Base-by-base conservation (phyloP, 2,888 invertebrate genomes). In the Octodonta nipae region DNA sequence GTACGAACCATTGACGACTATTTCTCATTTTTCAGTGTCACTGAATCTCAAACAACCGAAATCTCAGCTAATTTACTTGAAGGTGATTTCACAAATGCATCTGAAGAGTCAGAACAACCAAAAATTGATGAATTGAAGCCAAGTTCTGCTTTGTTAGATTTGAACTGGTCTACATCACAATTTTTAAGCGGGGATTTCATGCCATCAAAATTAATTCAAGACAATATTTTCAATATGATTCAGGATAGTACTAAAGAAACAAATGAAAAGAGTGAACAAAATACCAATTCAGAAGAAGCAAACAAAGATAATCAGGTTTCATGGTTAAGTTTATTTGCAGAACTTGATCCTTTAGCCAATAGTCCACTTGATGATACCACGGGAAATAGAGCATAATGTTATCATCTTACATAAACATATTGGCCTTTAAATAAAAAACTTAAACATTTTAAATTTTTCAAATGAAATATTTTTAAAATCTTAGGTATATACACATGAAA, bases 271-370 rank as follows among this genome's bases (percentile, higher is more conserved):
- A 30, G 24, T 29, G 26, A 44, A 49, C 28, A 54, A 42, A 33
- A 46, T 48, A 35, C 51, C 40, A 32, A 32, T 15, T 26, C 33
- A 28, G 32, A 31, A 20, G 32, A 41, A 20, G 35, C 35, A 8
- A 45, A 42, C 26, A 30, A 13, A 5, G 47, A 44, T 37, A 62
- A 52, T 56, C 62, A 37, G 47, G 52, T 63, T 41, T 57, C 59
- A 8, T 93, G 92, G 92, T 78, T 87, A 55, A 86, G 85, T 60
- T 65, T 92, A 32, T 92, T 93, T 65, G 85, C 91, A 22, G 92
- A 92, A 60, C 63, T 93, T 35, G 92, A 93, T 65, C 92, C 92
- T 1, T 65, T 92, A 17, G 76, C 87, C 7, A 88, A 89, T 64
- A n/a, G 10, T 22, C 22, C 11, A 3, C n/a, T n/a, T 11, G 22